A percentile compares a stretch with the other conserved stretches of the same genome.
phyloP scores from a whole-genome alignment of 1,140 invertebrate species.

The Penaeus chinensis region DNA sequence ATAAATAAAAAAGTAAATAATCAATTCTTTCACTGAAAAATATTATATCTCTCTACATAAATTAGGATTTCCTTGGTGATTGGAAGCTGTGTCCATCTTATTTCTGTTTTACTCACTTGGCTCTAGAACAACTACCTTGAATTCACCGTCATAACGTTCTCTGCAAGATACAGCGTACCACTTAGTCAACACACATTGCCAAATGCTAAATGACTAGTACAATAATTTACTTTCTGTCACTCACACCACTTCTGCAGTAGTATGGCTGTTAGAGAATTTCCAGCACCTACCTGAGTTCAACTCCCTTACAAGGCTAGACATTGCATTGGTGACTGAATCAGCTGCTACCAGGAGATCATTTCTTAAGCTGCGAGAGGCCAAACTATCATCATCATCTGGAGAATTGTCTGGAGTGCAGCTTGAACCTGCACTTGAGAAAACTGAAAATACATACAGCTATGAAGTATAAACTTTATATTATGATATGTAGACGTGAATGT shows the following conservation, averaged over 20 bases:
- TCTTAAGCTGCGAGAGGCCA: conserved; percentile 69
- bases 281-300: conserved; percentile 82
- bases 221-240: neutral
- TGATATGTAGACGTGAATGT: too few species aligned
- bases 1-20: too few species aligned
- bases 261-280: neutral
- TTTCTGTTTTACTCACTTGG: too few species aligned
- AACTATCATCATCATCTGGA: conserved; percentile 39
- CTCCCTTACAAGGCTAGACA: conserved; percentile 94
- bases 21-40: too few species aligned
- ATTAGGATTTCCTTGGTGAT: too few species aligned
- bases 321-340: conserved; percentile 95
- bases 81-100: too few species aligned
- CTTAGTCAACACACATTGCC: too few species aligned
- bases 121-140: too few species aligned
- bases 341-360: conserved; percentile 91
- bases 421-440: conserved; percentile 49
- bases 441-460: conserved; percentile 23
- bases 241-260: neutral
- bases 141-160: too few species aligned
- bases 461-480: too few species aligned
- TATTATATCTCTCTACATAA: too few species aligned
- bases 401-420: conserved; percentile 49
- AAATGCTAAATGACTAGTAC: neutral
- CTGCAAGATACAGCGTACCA: too few species aligned